Evolutionary conservation across 1,140 invertebrate genomes (phyloP), one percentile per base, ranked within the genome.

Genomic region (Eupristina koningsbergeri): DNA sequence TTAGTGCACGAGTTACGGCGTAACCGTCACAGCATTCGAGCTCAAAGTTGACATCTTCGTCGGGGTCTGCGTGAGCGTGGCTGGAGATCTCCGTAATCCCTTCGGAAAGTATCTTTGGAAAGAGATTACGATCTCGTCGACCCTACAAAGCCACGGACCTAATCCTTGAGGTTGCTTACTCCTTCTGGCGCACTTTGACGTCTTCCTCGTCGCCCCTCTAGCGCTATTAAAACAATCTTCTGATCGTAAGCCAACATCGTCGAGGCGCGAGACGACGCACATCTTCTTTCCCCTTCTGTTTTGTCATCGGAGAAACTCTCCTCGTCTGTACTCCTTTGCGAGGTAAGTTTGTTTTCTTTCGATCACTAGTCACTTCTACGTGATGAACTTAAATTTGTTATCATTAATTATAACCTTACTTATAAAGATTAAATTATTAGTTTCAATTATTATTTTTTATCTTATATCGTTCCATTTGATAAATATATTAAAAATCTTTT

Each of bases 161-260:
- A 83, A 84, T 79, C 82, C 82, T 41, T 36, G 67, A 19, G 64
- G 22, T 78, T 83, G 61, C 81, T 83, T 83, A 83, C 81, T 77
- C 81, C 75, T 71, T 79, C 77, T 50, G 76, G 67, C 39, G 76
- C 53, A 83, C 81, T 78, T 83, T 78, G 81, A 83, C 75, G 75
- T 76, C 75, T 83, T 83, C 69, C 82, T 73, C 26, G 36, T 53
- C 45, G 31, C 73, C 29, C 19, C 73, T 1, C 77, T 61, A n/a
- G 78, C 79, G 50, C 82, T 84, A 84, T 84, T 84, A 84, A 84
- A 84, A 84, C 69, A 79, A 22, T 71, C 81, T 31, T 74, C 76
- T 77, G 76, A 83, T 83, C 75, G 78, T 78, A 36, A 79, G 81
- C 74, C 63, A 83, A 83, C 74, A 77, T 26, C 26, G 36, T 26